phyloP scores from a whole-genome alignment of 1,140 invertebrate species.

The Drosophila kikkawai region DNA sequence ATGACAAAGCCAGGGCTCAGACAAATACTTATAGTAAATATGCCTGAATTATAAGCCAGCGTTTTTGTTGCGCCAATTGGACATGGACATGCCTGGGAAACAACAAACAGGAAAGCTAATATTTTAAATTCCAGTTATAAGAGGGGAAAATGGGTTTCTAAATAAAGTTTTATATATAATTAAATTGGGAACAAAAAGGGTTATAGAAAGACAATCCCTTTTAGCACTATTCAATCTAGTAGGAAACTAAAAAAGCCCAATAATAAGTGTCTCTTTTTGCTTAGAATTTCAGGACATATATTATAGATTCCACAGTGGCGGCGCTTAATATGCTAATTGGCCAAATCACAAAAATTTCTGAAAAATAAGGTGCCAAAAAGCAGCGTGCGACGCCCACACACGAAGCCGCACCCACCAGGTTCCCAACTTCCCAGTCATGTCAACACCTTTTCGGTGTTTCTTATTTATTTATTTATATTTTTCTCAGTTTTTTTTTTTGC shows the following conservation, averaged over 20 bases:
- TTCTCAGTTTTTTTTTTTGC: constrained; percentile 12
- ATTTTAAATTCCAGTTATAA: constrained; percentile 4
- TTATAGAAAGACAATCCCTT: neutral
- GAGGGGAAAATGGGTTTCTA: neutral
- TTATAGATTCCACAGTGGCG: neutral
- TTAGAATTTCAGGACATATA: neutral
- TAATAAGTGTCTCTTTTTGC: too few species aligned
- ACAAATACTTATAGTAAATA: constrained; percentile 66
- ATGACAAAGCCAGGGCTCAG: constrained; percentile 51
- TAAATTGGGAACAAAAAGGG: neutral
- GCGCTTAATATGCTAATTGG: constrained; percentile 70
- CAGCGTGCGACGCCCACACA: constrained; percentile 63
- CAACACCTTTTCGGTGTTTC: constrained; percentile 66
- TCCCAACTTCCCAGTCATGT: constrained; percentile 48
- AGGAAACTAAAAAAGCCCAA: too few species aligned
- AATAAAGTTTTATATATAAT: neutral
- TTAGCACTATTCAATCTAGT: too few species aligned
- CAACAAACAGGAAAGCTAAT: constrained; percentile 6
- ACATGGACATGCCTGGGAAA: constrained; percentile 75
- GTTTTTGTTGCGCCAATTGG: constrained; percentile 65
- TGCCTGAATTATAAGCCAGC: constrained; percentile 75
- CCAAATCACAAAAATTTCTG: constrained; percentile 57
- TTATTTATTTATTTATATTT: constrained; percentile 42
- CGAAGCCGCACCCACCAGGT: constrained; percentile 36
- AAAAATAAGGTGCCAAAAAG: constrained; percentile 62